A percentile compares a stretch with the other conserved stretches of the same genome.
Conservation (phyloP, 1,140 invertebrate species). For the Spodoptera litura region DNA sequence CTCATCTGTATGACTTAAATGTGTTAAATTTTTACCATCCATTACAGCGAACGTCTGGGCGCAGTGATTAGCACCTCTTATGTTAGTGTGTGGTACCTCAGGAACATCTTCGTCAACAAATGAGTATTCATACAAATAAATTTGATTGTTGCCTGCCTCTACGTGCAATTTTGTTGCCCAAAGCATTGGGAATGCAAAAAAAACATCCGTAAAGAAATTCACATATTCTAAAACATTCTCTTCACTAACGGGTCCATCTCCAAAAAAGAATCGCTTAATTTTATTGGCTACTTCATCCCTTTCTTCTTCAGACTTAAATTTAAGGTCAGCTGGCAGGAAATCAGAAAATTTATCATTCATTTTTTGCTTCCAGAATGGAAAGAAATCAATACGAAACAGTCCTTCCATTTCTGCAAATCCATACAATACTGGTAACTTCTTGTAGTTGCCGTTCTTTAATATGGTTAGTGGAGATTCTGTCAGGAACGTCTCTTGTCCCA, state of each 20-base stretch:
- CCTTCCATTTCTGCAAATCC: constrained; percentile 68
- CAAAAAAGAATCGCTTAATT: constrained; percentile 71
- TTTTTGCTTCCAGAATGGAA: constrained; percentile 58
- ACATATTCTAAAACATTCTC: constrained; percentile 60
- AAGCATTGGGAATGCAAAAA: constrained; percentile 60
- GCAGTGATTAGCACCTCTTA: constrained; percentile 62
- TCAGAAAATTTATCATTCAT: constrained; percentile 61
- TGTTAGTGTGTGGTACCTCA: constrained; percentile 52
- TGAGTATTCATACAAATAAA: constrained; percentile 70
- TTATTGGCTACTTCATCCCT: constrained; percentile 57
- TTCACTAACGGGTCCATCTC: constrained; percentile 51
- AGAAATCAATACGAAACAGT: constrained; percentile 50
- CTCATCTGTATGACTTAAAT: constrained; percentile 32
- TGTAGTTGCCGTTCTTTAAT: constrained; percentile 57
- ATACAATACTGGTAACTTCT: constrained; percentile 62
- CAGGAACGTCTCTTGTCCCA: constrained; percentile 56
- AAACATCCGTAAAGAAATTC: constrained; percentile 67
- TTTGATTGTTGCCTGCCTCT: constrained; percentile 53
- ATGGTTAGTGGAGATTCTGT: constrained; percentile 56
- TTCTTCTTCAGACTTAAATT: constrained; percentile 60
- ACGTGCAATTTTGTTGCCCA: constrained; percentile 43
- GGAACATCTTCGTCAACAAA: constrained; percentile 51
- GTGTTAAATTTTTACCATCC: constrained; percentile 45
- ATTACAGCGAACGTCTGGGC: constrained; percentile 54
- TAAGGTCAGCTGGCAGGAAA: constrained; percentile 57